A percentile compares a stretch with the other conserved stretches of the same genome.
Evolutionary conservation across 2,888 invertebrate species (phyloP).

Genomic region (Lumbricus terrestris): DNA sequence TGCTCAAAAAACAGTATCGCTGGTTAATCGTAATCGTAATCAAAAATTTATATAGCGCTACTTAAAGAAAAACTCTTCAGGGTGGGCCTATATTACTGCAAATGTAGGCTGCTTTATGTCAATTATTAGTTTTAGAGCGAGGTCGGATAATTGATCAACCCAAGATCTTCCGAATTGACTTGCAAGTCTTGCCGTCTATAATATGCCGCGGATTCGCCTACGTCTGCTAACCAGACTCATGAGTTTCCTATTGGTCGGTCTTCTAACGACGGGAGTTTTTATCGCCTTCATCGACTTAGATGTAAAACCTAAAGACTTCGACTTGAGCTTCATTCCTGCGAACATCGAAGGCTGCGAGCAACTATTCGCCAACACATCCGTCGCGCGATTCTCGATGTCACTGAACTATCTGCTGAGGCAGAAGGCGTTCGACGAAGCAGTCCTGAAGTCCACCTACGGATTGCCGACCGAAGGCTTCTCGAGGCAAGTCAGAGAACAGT

Average conservation of each 20-base stretch:
- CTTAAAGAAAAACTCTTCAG: too few species aligned
- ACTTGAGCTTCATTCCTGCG: background rate
- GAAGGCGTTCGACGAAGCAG: background rate
- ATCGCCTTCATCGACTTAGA: background rate
- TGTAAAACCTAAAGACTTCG: background rate
- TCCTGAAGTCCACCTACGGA: background rate
- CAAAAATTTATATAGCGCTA: too few species aligned
- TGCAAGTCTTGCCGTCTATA: background rate
- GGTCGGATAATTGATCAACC: background rate
- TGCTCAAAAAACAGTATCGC: too few species aligned
- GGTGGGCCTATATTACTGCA: too few species aligned
- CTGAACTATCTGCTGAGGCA: background rate
- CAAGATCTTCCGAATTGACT: background rate
- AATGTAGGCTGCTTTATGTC: too few species aligned
- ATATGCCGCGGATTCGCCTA: background rate
- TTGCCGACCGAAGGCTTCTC: slow-evolving; percentile 14
- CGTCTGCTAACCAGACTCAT: background rate
- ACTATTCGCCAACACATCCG: background rate
- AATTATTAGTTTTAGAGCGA: background rate
- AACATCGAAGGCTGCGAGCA: background rate
- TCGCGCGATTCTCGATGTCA: background rate
- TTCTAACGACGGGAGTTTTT: background rate
- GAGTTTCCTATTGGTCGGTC: background rate
- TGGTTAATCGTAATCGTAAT: too few species aligned
- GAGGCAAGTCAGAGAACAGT: slow-evolving; percentile 16